Evolutionary conservation across 2,113 vertebrate genomes (phyloP).

Genomic region (Xyrauchen texanus): DNA sequence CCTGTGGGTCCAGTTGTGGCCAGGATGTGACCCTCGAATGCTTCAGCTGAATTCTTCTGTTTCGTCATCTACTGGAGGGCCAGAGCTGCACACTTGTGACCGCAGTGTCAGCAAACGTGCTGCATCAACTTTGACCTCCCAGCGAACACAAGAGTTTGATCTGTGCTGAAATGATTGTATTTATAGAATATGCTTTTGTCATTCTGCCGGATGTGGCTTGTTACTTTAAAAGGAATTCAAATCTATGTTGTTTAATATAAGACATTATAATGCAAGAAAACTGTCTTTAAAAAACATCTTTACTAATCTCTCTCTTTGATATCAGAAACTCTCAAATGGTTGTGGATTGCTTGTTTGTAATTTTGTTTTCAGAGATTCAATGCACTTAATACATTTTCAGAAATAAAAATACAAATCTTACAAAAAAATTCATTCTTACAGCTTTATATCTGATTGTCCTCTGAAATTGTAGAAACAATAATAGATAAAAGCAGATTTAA

Average conservation of each 20-base stretch:
- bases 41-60: background rate
- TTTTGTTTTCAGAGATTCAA: background rate
- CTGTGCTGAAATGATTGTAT: background rate
- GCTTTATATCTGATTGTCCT: too few relatives aligned
- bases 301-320: background rate
- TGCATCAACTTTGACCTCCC: background rate
- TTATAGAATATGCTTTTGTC: background rate
- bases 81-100: background rate
- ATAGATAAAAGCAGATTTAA: too few relatives aligned
- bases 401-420: too few relatives aligned
- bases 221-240: background rate
- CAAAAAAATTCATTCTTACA: too few relatives aligned
- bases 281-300: background rate
- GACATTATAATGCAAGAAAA: background rate
- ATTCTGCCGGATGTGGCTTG: background rate
- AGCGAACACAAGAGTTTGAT: background rate
- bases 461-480: too few relatives aligned
- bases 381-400: background rate
- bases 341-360: background rate
- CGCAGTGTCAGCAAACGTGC: too few relatives aligned
- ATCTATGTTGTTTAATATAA: too few relatives aligned
- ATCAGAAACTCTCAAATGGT: background rate
- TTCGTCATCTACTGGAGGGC: background rate
- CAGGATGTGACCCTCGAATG: background rate
- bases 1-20: background rate